A percentile compares a stretch with the other conserved stretches of the same genome.
Conservation (phyloP, 2,888 invertebrate genomes). For the Gari tellinella region DNA sequence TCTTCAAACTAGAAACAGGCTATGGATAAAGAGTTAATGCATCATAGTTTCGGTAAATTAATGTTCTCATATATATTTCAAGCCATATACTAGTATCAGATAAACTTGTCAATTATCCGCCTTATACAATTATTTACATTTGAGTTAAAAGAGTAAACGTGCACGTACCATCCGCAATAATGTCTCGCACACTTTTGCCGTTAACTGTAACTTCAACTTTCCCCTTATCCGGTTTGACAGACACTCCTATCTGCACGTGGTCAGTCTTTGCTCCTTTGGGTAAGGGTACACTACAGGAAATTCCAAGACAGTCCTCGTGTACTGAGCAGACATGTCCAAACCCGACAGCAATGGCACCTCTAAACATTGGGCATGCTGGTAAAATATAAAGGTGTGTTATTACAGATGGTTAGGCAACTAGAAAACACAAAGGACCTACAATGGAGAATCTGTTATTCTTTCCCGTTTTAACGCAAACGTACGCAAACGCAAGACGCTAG, state of each 20-base stretch:
- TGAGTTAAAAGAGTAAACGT: too few relatives aligned
- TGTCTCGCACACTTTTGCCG: constrained; percentile 8
- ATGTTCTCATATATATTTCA: too few relatives aligned
- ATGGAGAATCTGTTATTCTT: too few relatives aligned
- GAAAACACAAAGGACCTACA: neutral
- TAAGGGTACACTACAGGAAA: constrained; percentile 56
- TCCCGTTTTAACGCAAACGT: too few relatives aligned
- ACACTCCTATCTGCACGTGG: constrained; percentile 17
- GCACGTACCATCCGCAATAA: constrained; percentile 34
- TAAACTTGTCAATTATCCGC: too few relatives aligned
- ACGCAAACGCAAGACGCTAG: too few relatives aligned
- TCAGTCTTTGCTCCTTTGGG: constrained; percentile 20
- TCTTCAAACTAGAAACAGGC: too few relatives aligned
- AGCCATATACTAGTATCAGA: too few relatives aligned
- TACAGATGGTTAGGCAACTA: too few relatives aligned
- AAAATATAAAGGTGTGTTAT: neutral
- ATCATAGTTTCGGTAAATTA: too few relatives aligned
- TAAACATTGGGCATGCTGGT: constrained; percentile 59
- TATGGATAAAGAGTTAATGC: too few relatives aligned
- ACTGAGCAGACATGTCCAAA: constrained; percentile 61
- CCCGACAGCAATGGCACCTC: constrained; percentile 43
- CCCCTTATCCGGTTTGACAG: constrained; percentile 12
- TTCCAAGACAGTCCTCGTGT: constrained; percentile 58
- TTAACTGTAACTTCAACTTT: constrained; percentile 14
- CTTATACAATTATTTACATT: too few relatives aligned